These are phyloP conservation scores for Sinohyriopsis cumingii DNA, from an alignment of 2,888 invertebrate species.

Conservation along the genomic window DNA sequence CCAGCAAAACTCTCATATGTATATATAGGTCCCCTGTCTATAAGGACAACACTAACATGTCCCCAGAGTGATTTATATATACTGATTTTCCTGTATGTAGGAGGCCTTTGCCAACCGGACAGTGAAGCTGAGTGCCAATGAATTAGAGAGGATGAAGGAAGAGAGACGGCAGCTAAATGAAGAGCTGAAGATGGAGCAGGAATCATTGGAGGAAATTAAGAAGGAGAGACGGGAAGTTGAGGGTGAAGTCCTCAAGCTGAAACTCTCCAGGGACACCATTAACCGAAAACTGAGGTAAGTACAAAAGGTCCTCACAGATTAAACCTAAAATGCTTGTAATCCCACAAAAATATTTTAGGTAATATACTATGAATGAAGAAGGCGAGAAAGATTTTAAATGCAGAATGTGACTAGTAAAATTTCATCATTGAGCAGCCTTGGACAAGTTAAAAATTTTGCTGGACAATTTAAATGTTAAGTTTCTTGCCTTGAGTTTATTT, in stretches of 20 bases:
- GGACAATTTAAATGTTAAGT: no score
- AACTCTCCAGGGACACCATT: conserved; percentile 57
- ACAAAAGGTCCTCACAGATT: background rate
- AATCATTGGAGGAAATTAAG: conserved; percentile 57
- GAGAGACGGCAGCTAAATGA: conserved; percentile 58
- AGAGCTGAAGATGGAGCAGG: conserved; percentile 54
- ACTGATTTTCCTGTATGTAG: conserved; percentile 24
- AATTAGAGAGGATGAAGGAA: conserved; percentile 60
- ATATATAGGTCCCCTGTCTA: no score
- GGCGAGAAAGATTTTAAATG: no score
- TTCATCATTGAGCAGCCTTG: no score
- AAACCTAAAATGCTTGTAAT: background rate
- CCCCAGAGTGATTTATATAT: no score
- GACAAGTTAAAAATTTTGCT: no score
- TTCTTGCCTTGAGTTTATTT: no score
- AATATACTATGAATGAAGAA: background rate
- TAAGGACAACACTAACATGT: no score
- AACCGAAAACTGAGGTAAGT: conserved; percentile 57
- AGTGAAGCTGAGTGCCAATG: conserved; percentile 46
- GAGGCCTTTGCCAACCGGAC: conserved; percentile 51
- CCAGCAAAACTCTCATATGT: no score
- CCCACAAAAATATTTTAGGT: background rate
- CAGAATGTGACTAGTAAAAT: no score
- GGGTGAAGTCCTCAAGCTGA: conserved; percentile 59
- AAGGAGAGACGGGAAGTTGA: conserved; percentile 58